Conservation (phyloP, 2,113 vertebrate species). For the Petroica traversi region DNA sequence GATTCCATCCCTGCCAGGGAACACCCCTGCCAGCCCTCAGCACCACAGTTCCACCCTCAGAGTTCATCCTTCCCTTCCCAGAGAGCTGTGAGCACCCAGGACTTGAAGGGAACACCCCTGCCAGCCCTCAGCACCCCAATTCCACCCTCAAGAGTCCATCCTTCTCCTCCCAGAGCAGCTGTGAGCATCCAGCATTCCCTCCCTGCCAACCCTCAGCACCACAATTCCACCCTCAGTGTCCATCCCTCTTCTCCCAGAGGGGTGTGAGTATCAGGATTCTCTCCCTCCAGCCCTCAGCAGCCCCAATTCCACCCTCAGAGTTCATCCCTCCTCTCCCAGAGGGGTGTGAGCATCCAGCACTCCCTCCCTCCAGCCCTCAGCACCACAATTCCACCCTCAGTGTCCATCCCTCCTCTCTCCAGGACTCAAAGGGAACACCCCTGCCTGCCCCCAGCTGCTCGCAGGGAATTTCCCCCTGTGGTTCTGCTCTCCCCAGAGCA, state of each 20-base stretch:
- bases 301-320: fast-evolving
- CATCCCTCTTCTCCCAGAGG: too few relatives aligned
- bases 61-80: background rate
- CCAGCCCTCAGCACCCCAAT: too few relatives aligned
- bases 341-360: background rate
- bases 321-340: background rate
- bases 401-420: background rate
- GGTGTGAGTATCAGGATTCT: too few relatives aligned
- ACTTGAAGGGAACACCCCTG: too few relatives aligned
- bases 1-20: background rate
- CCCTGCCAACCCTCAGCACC: too few relatives aligned
- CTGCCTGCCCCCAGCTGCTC: background rate
- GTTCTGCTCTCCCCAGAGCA: background rate
- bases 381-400: background rate
- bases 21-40: background rate
- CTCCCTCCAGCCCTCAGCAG: too few relatives aligned
- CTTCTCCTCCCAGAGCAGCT: too few relatives aligned
- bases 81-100: too few relatives aligned
- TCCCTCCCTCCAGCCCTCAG: background rate
- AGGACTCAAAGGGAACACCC: background rate
- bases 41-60: background rate
- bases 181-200: too few relatives aligned
- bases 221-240: too few relatives aligned
- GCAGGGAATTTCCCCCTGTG: background rate
- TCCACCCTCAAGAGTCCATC: too few relatives aligned